Conservation (phyloP, 2,797 vertebrate species). For the Adelosebastes latens region DNA sequence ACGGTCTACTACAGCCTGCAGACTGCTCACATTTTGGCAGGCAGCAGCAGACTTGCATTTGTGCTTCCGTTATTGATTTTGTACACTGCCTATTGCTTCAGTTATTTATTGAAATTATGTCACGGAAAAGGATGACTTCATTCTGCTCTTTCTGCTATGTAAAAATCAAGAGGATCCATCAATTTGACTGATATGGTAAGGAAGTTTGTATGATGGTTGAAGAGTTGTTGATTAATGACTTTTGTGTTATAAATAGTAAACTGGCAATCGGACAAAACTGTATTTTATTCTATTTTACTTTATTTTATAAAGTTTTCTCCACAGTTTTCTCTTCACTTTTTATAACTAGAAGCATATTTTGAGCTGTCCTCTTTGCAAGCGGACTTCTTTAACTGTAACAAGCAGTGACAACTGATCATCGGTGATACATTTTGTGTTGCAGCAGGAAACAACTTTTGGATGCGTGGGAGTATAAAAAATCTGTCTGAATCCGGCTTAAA, state of each 20-base stretch:
- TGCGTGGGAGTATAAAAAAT: background rate
- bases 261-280: background rate
- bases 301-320: background rate
- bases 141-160: background rate
- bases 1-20: background rate
- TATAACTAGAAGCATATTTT: background rate
- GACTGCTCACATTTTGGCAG: conserved; percentile 1
- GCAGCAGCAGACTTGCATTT: background rate
- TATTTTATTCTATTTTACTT: background rate
- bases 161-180: background rate
- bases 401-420: background rate
- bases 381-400: background rate
- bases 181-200: background rate
- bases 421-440: conserved; percentile 2
- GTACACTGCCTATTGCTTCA: background rate
- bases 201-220: background rate
- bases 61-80: background rate
- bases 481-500: background rate
- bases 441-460: conserved; percentile 5
- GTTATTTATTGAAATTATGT: conserved; percentile 1
- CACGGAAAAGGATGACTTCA: background rate
- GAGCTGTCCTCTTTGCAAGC: background rate
- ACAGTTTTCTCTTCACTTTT: background rate
- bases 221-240: background rate
- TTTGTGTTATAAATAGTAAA: background rate